Percentiles rank a stretch among this genome's conserved stretches.
phyloP scores from a whole-genome alignment of 2,888 invertebrate genomes.

The Rotaria sp. region DNA sequence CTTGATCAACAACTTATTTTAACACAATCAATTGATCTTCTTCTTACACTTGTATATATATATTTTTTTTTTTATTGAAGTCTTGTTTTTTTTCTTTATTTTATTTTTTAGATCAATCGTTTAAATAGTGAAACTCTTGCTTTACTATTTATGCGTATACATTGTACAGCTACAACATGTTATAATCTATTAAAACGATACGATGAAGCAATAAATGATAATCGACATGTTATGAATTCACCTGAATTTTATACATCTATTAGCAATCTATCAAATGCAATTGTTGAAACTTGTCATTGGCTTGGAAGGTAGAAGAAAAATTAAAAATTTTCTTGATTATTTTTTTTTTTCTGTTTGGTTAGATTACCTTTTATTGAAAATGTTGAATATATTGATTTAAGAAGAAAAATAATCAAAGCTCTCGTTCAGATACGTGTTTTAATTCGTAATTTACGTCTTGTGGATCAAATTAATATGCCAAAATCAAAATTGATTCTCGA shows the following conservation, averaged over 20 bases:
- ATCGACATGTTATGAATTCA: background rate
- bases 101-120: slow-evolving; percentile 71
- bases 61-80: background rate
- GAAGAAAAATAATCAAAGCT: slow-evolving; percentile 8
- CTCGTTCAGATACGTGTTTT: slow-evolving; percentile 24
- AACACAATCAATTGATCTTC: slow-evolving; percentile 80
- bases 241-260: background rate
- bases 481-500: background rate
- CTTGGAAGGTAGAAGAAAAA: background rate
- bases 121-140: slow-evolving; percentile 83
- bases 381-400: slow-evolving; percentile 8
- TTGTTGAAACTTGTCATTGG: slow-evolving; percentile 22
- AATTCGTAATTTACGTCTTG: background rate
- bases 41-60: slow-evolving; percentile 65
- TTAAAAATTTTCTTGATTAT: too few species aligned
- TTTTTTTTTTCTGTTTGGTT: background rate
- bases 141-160: slow-evolving; percentile 61
- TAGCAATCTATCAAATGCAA: background rate
- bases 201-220: background rate
- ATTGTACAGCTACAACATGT: background rate
- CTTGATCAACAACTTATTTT: slow-evolving; percentile 88
- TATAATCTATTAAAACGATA: background rate
- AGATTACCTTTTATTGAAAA: slow-evolving; percentile 26
- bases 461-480: slow-evolving; percentile 17
- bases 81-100: background rate